Evolutionary conservation across 37 sponge, comb jelly and placozoan genomes (phyloP).

Genomic region (Mnemiopsis leidyi): DNA sequence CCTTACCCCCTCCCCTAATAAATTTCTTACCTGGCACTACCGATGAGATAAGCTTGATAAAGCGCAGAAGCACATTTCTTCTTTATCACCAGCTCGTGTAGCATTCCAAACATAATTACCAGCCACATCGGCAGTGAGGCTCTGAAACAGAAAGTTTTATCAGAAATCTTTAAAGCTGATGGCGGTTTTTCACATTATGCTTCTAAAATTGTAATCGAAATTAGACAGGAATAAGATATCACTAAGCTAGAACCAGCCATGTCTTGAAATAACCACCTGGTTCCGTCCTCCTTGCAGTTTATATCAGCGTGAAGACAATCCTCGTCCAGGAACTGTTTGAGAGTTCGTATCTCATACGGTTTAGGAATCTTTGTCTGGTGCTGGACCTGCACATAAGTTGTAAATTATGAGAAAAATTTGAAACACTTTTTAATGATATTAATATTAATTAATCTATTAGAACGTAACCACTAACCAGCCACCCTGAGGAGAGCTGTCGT

Average conservation of each 20-base stretch:
- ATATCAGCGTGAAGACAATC: slow-evolving; percentile 23
- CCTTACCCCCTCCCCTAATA: no score
- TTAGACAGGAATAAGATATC: no score
- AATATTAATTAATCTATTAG: no score
- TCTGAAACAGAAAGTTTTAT: no score
- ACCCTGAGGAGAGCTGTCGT: no score
- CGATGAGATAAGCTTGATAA: slow-evolving; percentile 26
- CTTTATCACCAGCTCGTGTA: slow-evolving; percentile 38
- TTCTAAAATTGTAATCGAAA: no score
- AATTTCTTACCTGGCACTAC: slow-evolving; percentile 34
- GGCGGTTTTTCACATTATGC: no score
- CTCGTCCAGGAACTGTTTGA: background rate
- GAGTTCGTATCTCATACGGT: background rate
- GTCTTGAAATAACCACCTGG: background rate
- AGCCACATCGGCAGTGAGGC: slow-evolving; percentile 7
- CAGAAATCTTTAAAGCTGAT: no score
- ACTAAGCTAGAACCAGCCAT: no score
- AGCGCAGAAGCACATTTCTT: slow-evolving; percentile 32
- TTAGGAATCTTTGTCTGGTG: slow-evolving; percentile 2
- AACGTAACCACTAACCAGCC: no score
- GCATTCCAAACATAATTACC: slow-evolving; percentile 18
- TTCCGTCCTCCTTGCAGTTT: slow-evolving; percentile 16
- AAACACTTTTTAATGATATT: no score
- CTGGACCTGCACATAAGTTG: slow-evolving; percentile 15
- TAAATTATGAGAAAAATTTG: no score